Percentiles rank a stretch among this genome's conserved stretches.
Evolutionary conservation across 2,888 invertebrate species (phyloP).

Genomic region (Aproaerema taeniolella): DNA sequence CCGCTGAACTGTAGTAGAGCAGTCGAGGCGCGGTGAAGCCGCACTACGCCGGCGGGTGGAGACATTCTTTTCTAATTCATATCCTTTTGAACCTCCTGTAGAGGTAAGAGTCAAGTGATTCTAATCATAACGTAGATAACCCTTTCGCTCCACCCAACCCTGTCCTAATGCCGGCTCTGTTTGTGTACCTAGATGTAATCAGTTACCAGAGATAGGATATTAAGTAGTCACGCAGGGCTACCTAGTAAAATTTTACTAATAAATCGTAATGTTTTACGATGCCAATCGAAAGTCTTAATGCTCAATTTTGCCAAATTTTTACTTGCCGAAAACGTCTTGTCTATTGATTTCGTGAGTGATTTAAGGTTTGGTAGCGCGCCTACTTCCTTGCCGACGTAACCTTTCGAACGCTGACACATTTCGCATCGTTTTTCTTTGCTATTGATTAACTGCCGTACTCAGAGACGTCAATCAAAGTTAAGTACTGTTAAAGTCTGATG

Average conservation of each 20-base stretch:
- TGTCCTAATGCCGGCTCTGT: constrained; percentile 25
- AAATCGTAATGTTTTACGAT: constrained; percentile 50
- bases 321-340: constrained; percentile 71
- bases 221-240: constrained; percentile 57
- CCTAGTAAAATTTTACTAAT: constrained; percentile 52
- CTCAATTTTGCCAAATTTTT: constrained; percentile 78
- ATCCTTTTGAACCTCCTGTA: too few relatives aligned
- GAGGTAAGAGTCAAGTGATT: neutral
- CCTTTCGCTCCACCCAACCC: neutral
- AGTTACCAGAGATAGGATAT: constrained; percentile 72
- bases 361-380: constrained; percentile 35
- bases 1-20: neutral
- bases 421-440: too few relatives aligned
- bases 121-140: neutral
- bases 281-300: constrained; percentile 72
- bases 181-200: constrained; percentile 62
- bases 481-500: too few relatives aligned
- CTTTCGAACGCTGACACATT: too few relatives aligned
- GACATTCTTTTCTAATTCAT: too few relatives aligned
- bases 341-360: constrained; percentile 50
- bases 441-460: too few relatives aligned
- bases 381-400: too few relatives aligned
- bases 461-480: too few relatives aligned
- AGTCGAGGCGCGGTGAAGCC: too few relatives aligned
- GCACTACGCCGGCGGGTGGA: too few relatives aligned